phyloP scores from a whole-genome alignment of 2,888 invertebrate genomes.

The Dimorphilus gyrociliatus region DNA sequence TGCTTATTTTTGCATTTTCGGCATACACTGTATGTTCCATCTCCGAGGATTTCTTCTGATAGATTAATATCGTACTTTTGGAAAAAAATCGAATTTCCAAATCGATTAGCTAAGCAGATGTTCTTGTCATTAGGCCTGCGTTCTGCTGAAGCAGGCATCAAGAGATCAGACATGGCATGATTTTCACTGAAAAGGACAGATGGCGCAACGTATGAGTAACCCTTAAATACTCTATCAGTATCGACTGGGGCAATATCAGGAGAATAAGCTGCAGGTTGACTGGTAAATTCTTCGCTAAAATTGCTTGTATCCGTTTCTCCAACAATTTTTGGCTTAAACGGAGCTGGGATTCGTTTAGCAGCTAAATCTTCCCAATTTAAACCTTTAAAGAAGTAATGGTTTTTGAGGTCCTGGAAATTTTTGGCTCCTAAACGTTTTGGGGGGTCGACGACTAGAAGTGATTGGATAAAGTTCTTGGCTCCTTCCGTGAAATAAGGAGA shows the following conservation, averaged over 20 bases:
- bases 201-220: slow-evolving; percentile 88
- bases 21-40: slow-evolving; percentile 76
- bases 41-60: slow-evolving; percentile 53
- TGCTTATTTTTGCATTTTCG: slow-evolving; percentile 56
- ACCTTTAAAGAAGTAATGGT: slow-evolving; percentile 67
- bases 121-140: slow-evolving; percentile 22
- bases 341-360: slow-evolving; percentile 59
- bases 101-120: slow-evolving; percentile 21
- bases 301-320: slow-evolving; percentile 81
- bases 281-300: slow-evolving; percentile 90
- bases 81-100: slow-evolving; percentile 66
- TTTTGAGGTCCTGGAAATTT: slow-evolving; percentile 74
- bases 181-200: slow-evolving; percentile 56
- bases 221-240: slow-evolving; percentile 66
- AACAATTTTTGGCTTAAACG: slow-evolving; percentile 69
- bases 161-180: slow-evolving; percentile 38
- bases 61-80: slow-evolving; percentile 60
- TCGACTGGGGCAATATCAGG: slow-evolving; percentile 61
- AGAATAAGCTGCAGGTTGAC: slow-evolving; percentile 74
- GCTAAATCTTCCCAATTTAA: slow-evolving; percentile 69
- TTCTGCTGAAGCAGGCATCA: slow-evolving; percentile 14
- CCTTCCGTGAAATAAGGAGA: slow-evolving; percentile 51
- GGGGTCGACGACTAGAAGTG: slow-evolving; percentile 75
- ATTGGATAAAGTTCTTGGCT: slow-evolving; percentile 62
- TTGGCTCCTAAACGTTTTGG: slow-evolving; percentile 60